phyloP scores from a whole-genome alignment of 2,888 invertebrate genomes.

The Parelbella ahira region DNA sequence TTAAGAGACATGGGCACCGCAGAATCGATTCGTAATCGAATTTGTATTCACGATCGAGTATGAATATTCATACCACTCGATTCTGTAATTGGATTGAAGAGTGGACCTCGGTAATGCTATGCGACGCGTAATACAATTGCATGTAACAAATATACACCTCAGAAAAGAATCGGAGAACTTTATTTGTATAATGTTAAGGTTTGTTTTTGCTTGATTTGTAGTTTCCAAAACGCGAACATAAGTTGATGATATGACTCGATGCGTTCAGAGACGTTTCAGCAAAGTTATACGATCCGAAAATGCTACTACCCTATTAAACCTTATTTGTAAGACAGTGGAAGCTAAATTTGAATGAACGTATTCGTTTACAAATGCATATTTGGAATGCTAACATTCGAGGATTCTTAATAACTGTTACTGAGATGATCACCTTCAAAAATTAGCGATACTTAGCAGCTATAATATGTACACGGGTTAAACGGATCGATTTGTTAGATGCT shows the following conservation, averaged over 20 bases:
- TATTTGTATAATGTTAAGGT: constrained; percentile 14
- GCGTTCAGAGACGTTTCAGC: constrained; percentile 27
- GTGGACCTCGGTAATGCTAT: constrained; percentile 44
- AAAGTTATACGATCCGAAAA: no score
- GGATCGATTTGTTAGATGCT: not conserved
- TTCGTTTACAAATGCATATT: not conserved
- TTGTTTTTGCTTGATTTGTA: constrained; percentile 5
- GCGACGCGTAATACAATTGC: constrained; percentile 36
- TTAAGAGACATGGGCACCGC: constrained; percentile 28
- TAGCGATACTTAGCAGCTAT: constrained; percentile 2
- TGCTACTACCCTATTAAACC: not conserved
- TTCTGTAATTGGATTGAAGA: constrained; percentile 61
- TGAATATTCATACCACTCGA: constrained; percentile 67
- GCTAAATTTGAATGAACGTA: not conserved
- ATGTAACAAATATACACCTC: constrained; percentile 24
- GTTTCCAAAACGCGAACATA: not conserved
- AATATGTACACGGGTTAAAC: constrained; percentile 3
- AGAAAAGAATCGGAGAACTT: not conserved
- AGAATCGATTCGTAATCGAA: constrained; percentile 56
- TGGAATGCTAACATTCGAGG: constrained; percentile 1
- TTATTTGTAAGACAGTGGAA: not conserved
- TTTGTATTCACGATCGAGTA: constrained; percentile 52
- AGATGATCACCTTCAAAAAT: constrained; percentile 10
- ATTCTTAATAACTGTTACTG: constrained; percentile 9
- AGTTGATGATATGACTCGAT: constrained; percentile 6